Evolutionary conservation across 1,140 invertebrate species (phyloP), one percentile per base, ranked within the genome.

Genomic region (Drosophila guanche): DNA sequence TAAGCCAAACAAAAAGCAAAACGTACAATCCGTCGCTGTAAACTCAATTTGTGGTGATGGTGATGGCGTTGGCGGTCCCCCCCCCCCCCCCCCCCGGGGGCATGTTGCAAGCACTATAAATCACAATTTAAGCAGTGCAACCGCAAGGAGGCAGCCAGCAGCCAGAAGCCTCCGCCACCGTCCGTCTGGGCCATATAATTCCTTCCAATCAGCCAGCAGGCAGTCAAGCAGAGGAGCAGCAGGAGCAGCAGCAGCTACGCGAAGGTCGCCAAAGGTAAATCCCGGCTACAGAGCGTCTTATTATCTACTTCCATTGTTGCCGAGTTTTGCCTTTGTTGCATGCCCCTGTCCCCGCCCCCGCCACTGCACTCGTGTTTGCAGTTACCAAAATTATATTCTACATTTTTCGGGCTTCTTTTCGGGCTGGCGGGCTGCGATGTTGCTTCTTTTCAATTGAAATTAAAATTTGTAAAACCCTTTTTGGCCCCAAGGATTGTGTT

Each of bases 191-290:
- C 68, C 59, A 80, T 76, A 86, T 86, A 81, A 85, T 85, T 86
- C 80, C 80, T 86, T 85, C 69, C 77, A 81, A 85, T 86, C 77
- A 81, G 73, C 66, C 59, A 59, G 54, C 63, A 48, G 50, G 50
- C 54, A 37, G 33, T 12, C 10, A 10, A 61, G 57, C 54, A 37
- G 33, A 4, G 3, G 33, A 61, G 57, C 1, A 50, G 47, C 48
- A 51, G n/a, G n/a, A n/a, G 59, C 59, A 52, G 40, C 16, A 10
- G 41, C 23, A 56, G 59, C 68, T 61, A 45, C 40, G 60, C 69
- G 66, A 79, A 84, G 76, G 80, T 84, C 80, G 76, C 61, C 48
- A 47, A 76, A 85, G 79, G 71, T 84, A 84, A 84, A 61, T 57
- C 61, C 58, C 60, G 27, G 56, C 42, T 59, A 33, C 40, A 37